Conservation (phyloP, 2,888 invertebrate genomes). For the Agrochola lota region DNA sequence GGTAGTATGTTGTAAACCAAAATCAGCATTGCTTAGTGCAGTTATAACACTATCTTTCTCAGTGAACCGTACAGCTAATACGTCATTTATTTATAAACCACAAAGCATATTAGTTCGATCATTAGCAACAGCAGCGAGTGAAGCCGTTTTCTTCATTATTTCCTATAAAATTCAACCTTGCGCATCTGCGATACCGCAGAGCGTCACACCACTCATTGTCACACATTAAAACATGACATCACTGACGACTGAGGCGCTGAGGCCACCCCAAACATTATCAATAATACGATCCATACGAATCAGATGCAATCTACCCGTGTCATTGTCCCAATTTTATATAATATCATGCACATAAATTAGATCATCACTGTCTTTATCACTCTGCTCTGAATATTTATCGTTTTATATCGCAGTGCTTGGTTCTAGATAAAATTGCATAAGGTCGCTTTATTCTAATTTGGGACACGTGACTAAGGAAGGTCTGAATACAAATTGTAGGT, state of each 20-base stretch:
- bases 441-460: constrained; percentile 23
- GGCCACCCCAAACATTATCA: constrained; percentile 48
- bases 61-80: background rate
- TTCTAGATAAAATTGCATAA: constrained; percentile 40
- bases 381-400: constrained; percentile 52
- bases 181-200: constrained; percentile 38
- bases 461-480: background rate
- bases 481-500: background rate
- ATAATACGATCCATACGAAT: constrained; percentile 23
- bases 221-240: constrained; percentile 66
- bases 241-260: constrained; percentile 31
- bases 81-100: constrained; percentile 15
- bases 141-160: constrained; percentile 21
- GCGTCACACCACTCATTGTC: constrained; percentile 40
- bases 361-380: constrained; percentile 53
- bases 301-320: constrained; percentile 49
- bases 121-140: constrained; percentile 10
- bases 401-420: constrained; percentile 9
- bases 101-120: background rate
- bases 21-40: background rate
- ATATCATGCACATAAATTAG: constrained; percentile 60
- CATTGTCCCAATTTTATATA: constrained; percentile 61
- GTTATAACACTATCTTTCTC: background rate
- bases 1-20: background rate
- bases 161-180: constrained; percentile 51